A percentile compares a stretch with the other conserved stretches of the same genome.
phyloP scores from a whole-genome alignment of 2,113 vertebrate genomes.

The Grallaria varia region DNA sequence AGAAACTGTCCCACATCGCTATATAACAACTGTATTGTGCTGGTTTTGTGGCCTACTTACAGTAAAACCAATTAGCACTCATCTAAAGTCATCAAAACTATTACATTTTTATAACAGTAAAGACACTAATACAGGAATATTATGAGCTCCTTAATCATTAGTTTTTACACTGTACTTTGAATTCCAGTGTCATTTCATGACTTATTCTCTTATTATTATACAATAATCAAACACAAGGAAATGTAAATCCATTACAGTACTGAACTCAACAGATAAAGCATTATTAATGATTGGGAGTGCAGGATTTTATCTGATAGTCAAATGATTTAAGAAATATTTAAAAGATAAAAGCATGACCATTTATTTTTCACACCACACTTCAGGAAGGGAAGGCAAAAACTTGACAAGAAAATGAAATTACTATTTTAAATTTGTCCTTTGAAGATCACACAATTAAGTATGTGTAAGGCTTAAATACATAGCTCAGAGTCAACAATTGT shows the following conservation, averaged over 20 bases:
- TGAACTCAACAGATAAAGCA: not conserved
- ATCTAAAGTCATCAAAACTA: not conserved
- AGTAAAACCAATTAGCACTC: not conserved
- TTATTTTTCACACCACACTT: not conserved
- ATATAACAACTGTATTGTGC: not conserved
- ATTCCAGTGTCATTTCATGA: not conserved
- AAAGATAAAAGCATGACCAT: not conserved
- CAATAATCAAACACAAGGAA: not conserved
- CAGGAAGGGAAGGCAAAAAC: not conserved
- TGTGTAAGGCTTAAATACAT: not conserved
- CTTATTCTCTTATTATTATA: not conserved
- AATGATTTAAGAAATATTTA: not conserved
- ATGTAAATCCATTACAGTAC: not conserved
- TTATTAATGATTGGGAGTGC: accelerated
- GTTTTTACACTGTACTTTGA: not conserved
- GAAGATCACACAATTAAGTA: not conserved
- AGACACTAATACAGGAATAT: not conserved
- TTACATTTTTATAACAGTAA: not conserved
- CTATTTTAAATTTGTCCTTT: not conserved
- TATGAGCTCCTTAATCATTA: not conserved
- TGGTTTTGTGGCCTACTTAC: not conserved
- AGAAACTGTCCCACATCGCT: not conserved
- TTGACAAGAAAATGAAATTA: not conserved
- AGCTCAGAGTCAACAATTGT: not conserved
- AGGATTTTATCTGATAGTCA: not conserved